Evolutionary conservation across 2,797 vertebrate species (phyloP), one percentile per base, ranked within the genome.

Genomic region (Gymnothorax javanicus): DNA sequence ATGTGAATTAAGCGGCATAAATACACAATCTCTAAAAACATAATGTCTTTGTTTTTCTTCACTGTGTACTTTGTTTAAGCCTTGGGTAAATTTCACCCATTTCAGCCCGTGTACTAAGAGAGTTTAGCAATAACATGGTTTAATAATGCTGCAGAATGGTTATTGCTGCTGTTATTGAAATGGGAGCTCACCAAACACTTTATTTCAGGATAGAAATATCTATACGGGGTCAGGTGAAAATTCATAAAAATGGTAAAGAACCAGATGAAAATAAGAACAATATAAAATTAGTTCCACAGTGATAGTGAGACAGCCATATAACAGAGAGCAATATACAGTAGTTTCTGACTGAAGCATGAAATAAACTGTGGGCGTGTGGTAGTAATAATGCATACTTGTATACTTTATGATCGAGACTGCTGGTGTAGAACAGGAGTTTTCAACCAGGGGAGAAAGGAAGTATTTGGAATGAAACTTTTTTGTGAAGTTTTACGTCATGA

Each of bases 21-120:
- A 69, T 11, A 69, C 13, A 52, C 73, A 77, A 77, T 77, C 33
- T 15, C 73, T 77, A 15, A 69, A 9, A 77, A 0, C 73, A 52
- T 52, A 50, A 77, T 77, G 73, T 73, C 69, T 73, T 73, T 43
- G 25, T 73, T 69, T 73, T 73, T 12, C 27, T 73, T 73, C 27
- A 27, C 8, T 69, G n/a, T 73, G 8, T 73, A 33, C 27, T 73
- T 69, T 69, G n/a, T 69, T 8, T 73, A 33, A 33, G 69, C 69
- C 64, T 69, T 69, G 64, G 64, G 23, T 69, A 25, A 73, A 73
- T 43, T 73, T 73, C 11, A 43, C 69, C 27, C 27, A 15, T 73
- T 73, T 12, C 12, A 20, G 73, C 73, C 15, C 43, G 33, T 7
- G 33, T 7, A 2, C 33, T 50, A 50, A 50, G 43, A 15, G 73